A percentile compares a stretch with the other conserved stretches of the same genome.
These are phyloP conservation scores for Diplolepis rosae DNA, from an alignment of 2,888 invertebrate genomes.

Conservation along the genomic window DNA sequence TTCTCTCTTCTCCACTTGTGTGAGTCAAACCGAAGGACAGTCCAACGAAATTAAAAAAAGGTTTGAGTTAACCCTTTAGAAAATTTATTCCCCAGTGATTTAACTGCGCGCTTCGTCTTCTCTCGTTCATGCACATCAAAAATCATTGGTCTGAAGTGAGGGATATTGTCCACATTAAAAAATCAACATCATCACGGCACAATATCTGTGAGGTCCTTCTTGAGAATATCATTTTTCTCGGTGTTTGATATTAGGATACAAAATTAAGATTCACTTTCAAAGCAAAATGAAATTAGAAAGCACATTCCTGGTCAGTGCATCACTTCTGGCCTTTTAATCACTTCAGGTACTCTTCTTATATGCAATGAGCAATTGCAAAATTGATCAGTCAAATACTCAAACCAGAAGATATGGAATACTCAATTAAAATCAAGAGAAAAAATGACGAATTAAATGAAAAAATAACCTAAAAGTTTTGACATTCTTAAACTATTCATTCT, in stretches of 20 bases:
- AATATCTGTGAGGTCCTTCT: constrained; percentile 45
- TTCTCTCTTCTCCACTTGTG: constrained; percentile 15
- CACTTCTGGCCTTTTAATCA: constrained; percentile 5
- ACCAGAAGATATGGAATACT: no score
- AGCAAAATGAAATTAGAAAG: not conserved
- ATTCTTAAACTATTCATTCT: no score
- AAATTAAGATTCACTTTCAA: constrained; percentile 25
- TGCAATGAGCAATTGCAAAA: not conserved
- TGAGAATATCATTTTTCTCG: constrained; percentile 57
- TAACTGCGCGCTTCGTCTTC: constrained; percentile 42
- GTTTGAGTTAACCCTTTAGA: constrained; percentile 48
- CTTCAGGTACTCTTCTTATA: not conserved
- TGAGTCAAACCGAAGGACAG: constrained; percentile 30
- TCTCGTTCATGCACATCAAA: constrained; percentile 46
- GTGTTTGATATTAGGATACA: constrained; percentile 44
- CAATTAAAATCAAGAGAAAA: no score
- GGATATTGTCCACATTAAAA: constrained; percentile 37
- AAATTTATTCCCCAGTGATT: constrained; percentile 57
- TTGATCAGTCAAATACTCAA: no score
- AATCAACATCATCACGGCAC: constrained; percentile 47
- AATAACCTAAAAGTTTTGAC: no score
- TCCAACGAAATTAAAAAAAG: constrained; percentile 7
- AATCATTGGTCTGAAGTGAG: constrained; percentile 23
- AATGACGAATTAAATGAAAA: no score
- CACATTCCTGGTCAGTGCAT: constrained; percentile 3